Evolutionary conservation across 1,140 invertebrate species (phyloP).

Genomic region (Atta colombica): DNA sequence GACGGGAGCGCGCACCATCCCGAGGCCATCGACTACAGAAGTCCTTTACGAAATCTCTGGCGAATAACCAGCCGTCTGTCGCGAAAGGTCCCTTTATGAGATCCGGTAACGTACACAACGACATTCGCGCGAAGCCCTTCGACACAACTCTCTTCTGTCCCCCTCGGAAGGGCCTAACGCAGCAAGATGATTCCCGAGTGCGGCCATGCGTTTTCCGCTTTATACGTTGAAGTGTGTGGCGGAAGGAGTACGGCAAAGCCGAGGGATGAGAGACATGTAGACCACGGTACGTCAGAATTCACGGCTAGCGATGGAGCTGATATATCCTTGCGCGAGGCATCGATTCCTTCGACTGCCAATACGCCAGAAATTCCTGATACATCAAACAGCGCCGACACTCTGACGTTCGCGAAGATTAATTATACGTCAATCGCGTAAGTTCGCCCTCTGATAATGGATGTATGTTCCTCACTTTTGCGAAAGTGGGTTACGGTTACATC

Average conservation of each 20-base stretch:
- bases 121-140: slow-evolving; percentile 64
- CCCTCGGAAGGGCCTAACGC: slow-evolving; percentile 60
- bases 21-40: slow-evolving; percentile 59
- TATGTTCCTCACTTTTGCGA: neutral
- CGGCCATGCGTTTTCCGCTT: slow-evolving; percentile 74
- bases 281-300: neutral
- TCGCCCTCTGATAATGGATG: slow-evolving; percentile 32
- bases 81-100: slow-evolving; percentile 66
- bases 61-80: slow-evolving; percentile 69
- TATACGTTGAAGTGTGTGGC: slow-evolving; percentile 66
- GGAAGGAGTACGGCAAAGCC: slow-evolving; percentile 28
- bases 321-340: slow-evolving; percentile 38
- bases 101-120: slow-evolving; percentile 54
- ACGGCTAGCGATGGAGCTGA: slow-evolving; percentile 37
- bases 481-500: slow-evolving; percentile 38
- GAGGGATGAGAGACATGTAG: neutral
- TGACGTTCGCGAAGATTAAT: slow-evolving; percentile 47
- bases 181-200: slow-evolving; percentile 73
- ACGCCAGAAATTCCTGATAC: slow-evolving; percentile 53
- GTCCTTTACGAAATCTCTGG: slow-evolving; percentile 68
- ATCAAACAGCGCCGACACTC: slow-evolving; percentile 21
- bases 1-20: slow-evolving; percentile 15
- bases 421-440: slow-evolving; percentile 42
- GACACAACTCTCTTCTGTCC: neutral
- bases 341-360: slow-evolving; percentile 45